These are phyloP conservation scores for Haemorhous mexicanus DNA, from an alignment of 2,113 vertebrate genomes.

Conservation along the genomic window DNA sequence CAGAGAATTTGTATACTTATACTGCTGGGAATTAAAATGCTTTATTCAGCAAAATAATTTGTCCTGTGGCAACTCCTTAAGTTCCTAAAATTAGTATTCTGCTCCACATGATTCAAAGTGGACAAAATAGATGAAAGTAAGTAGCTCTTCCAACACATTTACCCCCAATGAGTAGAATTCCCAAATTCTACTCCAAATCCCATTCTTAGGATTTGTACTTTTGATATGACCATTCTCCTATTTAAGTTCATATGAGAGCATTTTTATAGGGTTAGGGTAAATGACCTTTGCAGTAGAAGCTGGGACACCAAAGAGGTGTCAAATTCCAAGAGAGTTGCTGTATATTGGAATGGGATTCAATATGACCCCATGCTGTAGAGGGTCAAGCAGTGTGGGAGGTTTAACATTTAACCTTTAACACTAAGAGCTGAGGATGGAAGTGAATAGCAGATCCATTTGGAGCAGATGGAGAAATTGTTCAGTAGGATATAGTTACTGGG, in stretches of 20 bases:
- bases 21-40: background rate
- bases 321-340: background rate
- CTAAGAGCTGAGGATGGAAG: background rate
- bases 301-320: background rate
- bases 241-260: background rate
- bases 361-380: background rate
- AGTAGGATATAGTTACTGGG: background rate
- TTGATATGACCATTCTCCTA: background rate
- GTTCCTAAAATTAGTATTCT: background rate
- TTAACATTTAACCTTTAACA: background rate
- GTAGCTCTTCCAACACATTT: background rate
- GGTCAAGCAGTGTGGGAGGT: background rate
- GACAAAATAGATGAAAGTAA: background rate
- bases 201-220: background rate
- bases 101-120: background rate
- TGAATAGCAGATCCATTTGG: background rate
- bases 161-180: background rate
- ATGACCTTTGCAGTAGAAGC: background rate
- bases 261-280: background rate
- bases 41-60: background rate
- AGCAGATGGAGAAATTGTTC: background rate
- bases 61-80: background rate
- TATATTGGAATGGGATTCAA: background rate
- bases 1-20: background rate
- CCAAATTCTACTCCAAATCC: no score